A percentile compares a stretch with the other conserved stretches of the same genome.
These are phyloP conservation scores for Amblyornis subalaris DNA, from an alignment of 2,113 vertebrate genomes.

Conservation along the genomic window DNA sequence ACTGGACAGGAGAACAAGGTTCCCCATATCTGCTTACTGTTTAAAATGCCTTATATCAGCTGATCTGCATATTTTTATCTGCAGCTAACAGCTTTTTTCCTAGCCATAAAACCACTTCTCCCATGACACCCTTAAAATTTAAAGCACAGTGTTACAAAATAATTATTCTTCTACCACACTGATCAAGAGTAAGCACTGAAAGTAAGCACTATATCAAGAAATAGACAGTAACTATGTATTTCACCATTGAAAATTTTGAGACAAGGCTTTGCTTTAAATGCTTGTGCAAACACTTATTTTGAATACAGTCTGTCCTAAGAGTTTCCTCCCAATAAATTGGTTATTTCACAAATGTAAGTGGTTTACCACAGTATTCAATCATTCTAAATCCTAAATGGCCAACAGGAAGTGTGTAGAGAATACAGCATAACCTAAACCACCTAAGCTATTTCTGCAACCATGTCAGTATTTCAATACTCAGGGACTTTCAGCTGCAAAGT, in stretches of 20 bases:
- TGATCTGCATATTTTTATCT: not conserved
- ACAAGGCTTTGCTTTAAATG: not conserved
- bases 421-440: not conserved
- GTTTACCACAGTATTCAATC: slow-evolving; percentile 15
- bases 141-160: not conserved
- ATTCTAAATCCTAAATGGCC: not conserved
- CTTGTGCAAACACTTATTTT: not conserved
- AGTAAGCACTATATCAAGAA: not conserved
- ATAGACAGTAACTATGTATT: not conserved
- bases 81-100: not conserved
- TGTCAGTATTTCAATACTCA: not conserved
- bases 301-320: not conserved
- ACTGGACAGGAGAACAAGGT: not conserved
- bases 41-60: not conserved
- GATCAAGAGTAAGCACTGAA: not conserved
- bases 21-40: not conserved
- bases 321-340: not conserved
- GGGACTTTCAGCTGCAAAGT: not conserved
- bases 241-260: not conserved
- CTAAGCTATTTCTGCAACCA: not conserved
- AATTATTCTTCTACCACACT: not conserved
- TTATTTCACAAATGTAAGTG: not conserved
- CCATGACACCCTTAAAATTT: not conserved
- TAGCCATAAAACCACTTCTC: not conserved
- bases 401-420: not conserved